A percentile compares a stretch with the other conserved stretches of the same genome.
Evolutionary conservation across 2,888 invertebrate species (phyloP).

Genomic region (Cantharis flavilabris): DNA sequence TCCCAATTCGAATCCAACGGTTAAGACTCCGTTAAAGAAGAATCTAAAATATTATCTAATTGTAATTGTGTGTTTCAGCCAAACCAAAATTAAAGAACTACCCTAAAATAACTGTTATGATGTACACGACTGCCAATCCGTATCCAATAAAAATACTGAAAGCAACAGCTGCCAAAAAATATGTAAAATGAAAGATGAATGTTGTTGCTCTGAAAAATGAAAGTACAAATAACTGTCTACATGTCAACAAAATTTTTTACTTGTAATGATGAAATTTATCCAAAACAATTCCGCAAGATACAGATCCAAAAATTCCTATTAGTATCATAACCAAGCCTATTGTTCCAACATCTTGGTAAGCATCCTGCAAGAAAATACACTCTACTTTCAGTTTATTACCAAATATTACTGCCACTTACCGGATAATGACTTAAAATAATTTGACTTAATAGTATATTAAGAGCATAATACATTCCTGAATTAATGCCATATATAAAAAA

Average conservation of each 20-base stretch:
- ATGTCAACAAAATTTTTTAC: slow-evolving; percentile 54
- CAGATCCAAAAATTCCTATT: slow-evolving; percentile 90
- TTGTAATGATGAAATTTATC: slow-evolving; percentile 94
- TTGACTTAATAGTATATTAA: slow-evolving; percentile 3
- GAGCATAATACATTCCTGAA: neutral
- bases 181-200: neutral
- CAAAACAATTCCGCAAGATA: slow-evolving; percentile 85
- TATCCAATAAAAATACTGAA: slow-evolving; percentile 77
- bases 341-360: slow-evolving; percentile 78
- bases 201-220: slow-evolving; percentile 28
- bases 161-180: neutral
- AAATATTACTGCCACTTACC: neutral
- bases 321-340: slow-evolving; percentile 89
- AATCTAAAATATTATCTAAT: neutral
- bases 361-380: slow-evolving; percentile 52
- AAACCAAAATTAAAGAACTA: slow-evolving; percentile 56
- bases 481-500: neutral
- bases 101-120: slow-evolving; percentile 83
- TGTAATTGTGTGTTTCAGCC: neutral
- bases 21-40: neutral
- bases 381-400: neutral
- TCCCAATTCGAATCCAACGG: slow-evolving; percentile 1
- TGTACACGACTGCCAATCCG: slow-evolving; percentile 78
- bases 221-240: neutral
- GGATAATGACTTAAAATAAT: slow-evolving; percentile 7